phyloP scores from a whole-genome alignment of 2,797 vertebrate genomes.

The Malurus splendens region DNA sequence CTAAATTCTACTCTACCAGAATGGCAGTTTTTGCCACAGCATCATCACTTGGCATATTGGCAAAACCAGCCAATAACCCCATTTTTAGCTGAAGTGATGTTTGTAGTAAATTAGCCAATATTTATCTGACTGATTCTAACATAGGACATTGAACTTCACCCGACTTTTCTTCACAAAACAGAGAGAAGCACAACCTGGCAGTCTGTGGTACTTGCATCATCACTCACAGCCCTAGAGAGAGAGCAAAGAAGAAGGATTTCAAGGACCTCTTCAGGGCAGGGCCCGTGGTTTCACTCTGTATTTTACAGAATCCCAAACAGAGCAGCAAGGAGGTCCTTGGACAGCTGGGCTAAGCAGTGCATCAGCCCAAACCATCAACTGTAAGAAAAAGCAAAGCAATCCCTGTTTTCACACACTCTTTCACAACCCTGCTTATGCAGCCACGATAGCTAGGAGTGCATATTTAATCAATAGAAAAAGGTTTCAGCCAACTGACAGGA shows the following conservation, averaged over 20 bases:
- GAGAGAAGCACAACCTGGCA: background rate
- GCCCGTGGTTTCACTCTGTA: rapidly evolving
- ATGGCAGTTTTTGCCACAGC: background rate
- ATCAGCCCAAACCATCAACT: background rate
- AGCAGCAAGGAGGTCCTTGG: background rate
- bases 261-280: background rate
- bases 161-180: background rate
- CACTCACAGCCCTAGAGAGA: background rate
- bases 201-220: background rate
- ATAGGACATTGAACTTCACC: background rate
- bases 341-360: background rate
- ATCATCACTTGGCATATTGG: background rate
- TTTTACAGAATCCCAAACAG: background rate
- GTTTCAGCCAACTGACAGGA: rapidly evolving
- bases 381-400: background rate
- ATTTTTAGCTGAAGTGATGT: background rate
- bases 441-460: background rate
- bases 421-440: background rate
- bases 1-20: background rate
- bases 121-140: background rate
- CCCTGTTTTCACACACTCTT: background rate
- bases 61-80: background rate
- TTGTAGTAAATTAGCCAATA: background rate
- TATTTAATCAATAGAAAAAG: background rate
- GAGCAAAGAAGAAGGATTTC: rapidly evolving